Evolutionary conservation across 1,140 invertebrate species (phyloP), one percentile per base, ranked within the genome.

Genomic region (Drosophila melanogaster): DNA sequence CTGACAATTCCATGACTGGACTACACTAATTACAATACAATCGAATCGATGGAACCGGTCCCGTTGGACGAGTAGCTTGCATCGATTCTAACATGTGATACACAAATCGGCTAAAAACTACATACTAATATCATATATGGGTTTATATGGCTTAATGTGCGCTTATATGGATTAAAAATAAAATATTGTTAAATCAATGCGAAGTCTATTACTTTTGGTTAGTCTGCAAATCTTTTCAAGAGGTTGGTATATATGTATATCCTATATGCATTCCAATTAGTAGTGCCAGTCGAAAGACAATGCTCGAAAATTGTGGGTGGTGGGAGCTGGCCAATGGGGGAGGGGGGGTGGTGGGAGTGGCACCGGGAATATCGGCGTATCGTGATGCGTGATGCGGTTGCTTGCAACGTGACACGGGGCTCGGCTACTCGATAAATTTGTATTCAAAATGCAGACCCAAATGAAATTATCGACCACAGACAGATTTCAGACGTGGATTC

Each of bases 401-500:
- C 40, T 26, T 54, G 50, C 40, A 65, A 69, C 50, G 43, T 70
- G 64, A 38, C 66, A 70, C 40, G 64, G 35, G 14, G 12, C 4
- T 47, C 37, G 37, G 37, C 56, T 76, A 17, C 14, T 26, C 64
- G 49, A 69, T 69, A 70, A 87, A 87, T 86, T 86, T 86, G 83
- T 87, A 87, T 79, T 87, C 83, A 81, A 81, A 81, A 83, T 87
- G 65, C 61, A 41, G 55, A 47, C 60, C 65, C 56, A 86, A 87
- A 87, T 87, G 76, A 87, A 87, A 87, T 87, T 87, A 89, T 89
- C 79, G 76, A 83, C 71, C 84, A 86, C 75, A 87, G 83, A 86
- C 83, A 86, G 79, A 87, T 83, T 83, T 83, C 83, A 83, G 84
- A 89, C 84, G 83, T 87, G 83, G 83, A 87, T 87, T 87, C 79